phyloP scores from a whole-genome alignment of 2,113 vertebrate species.

The Strix aluco region DNA sequence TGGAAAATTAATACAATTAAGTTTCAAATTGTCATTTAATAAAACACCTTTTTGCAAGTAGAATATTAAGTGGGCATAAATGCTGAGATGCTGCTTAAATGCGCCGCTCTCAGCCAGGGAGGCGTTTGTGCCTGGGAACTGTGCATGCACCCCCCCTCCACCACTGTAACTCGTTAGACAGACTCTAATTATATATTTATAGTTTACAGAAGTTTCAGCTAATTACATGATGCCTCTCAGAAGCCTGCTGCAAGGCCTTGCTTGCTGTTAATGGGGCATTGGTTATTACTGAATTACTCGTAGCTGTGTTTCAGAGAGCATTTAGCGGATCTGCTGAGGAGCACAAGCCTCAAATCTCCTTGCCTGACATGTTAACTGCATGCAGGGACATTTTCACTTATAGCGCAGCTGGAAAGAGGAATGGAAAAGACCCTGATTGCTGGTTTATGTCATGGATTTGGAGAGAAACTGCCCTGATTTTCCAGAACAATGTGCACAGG shows the following conservation, averaged over 20 bases:
- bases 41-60: not conserved
- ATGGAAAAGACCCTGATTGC: not conserved
- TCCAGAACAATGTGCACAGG: not conserved
- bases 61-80: not conserved
- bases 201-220: slow-evolving; percentile 9
- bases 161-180: not conserved
- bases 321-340: not conserved
- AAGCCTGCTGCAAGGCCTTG: not conserved
- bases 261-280: not conserved
- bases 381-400: not conserved
- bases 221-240: not conserved
- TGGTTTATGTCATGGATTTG: not conserved
- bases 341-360: not conserved
- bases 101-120: not conserved
- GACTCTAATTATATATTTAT: slow-evolving; percentile 13
- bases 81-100: fast-evolving
- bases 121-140: not conserved
- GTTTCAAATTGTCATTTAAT: slow-evolving; percentile 21
- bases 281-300: not conserved
- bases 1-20: slow-evolving; percentile 34
- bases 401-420: not conserved
- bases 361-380: not conserved
- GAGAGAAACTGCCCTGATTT: not conserved
- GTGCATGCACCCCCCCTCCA: not conserved
- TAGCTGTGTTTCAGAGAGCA: not conserved